A percentile compares a stretch with the other conserved stretches of the same genome.
These are phyloP conservation scores for Acrobasis repandana DNA, from an alignment of 2,888 invertebrate species.

Conservation along the genomic window DNA sequence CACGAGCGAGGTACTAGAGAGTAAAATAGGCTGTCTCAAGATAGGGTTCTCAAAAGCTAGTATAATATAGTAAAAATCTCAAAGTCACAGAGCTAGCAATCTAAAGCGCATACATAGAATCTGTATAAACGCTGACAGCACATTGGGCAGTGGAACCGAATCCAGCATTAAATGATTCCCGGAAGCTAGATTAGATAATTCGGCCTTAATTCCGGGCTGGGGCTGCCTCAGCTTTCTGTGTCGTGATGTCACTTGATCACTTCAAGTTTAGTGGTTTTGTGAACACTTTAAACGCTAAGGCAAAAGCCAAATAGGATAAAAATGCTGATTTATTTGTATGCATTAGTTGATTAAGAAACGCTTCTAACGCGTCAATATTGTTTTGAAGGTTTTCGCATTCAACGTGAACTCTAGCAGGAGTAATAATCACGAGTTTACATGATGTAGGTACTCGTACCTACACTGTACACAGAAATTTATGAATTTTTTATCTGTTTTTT, in stretches of 20 bases:
- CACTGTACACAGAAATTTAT: too few species aligned
- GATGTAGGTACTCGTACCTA: too few species aligned
- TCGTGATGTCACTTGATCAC: background rate
- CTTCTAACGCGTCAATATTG: background rate
- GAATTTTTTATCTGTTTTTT: too few species aligned
- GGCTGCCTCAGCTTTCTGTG: background rate
- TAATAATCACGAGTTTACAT: too few species aligned
- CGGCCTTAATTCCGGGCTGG: slow-evolving; percentile 14
- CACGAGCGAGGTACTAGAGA: too few species aligned
- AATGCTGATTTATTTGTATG: too few species aligned
- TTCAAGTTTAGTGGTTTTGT: background rate
- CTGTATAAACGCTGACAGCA: slow-evolving; percentile 12
- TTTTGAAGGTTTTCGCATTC: background rate
- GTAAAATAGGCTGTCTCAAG: too few species aligned
- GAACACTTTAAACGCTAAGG: background rate
- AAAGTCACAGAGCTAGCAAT: background rate
- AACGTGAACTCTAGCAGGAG: too few species aligned
- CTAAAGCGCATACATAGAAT: slow-evolving; percentile 9
- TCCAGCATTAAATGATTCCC: slow-evolving; percentile 17
- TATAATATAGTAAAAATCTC: too few species aligned
- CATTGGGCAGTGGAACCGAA: slow-evolving; percentile 12
- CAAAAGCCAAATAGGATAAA: background rate
- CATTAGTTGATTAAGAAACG: too few species aligned
- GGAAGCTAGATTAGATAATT: slow-evolving; percentile 21
- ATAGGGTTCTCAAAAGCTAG: too few species aligned